A percentile compares a stretch with the other conserved stretches of the same genome.
Conservation (phyloP, 1,140 invertebrate genomes). For the Apis cerana region DNA sequence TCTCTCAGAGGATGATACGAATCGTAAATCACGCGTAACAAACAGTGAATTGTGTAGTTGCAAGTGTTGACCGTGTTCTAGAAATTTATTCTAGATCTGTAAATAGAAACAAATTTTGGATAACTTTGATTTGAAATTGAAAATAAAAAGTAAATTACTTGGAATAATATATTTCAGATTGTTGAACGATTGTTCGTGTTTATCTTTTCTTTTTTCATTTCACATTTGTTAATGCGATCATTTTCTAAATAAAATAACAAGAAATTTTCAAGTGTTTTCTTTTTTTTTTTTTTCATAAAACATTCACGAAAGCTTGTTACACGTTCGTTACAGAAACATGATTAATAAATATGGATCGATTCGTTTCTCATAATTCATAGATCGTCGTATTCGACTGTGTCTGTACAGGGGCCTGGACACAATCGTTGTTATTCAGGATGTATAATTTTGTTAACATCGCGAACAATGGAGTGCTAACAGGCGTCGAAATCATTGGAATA, state of each 20-base stretch:
- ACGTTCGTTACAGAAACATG: not conserved
- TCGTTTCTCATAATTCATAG: not conserved
- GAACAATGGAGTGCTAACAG: slow-evolving; percentile 39
- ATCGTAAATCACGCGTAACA: not conserved
- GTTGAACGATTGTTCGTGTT: no score
- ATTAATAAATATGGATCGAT: slow-evolving; percentile 20
- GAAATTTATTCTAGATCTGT: not conserved
- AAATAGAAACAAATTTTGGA: no score
- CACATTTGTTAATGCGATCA: no score
- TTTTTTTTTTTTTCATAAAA: no score
- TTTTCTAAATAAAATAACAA: no score
- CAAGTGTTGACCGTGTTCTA: not conserved
- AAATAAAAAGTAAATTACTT: no score
- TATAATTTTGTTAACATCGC: slow-evolving; percentile 35
- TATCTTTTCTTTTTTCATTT: no score
- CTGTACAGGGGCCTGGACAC: not conserved
- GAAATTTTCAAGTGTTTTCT: not conserved
- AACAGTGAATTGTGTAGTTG: not conserved
- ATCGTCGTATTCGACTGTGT: not conserved
- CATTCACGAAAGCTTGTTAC: not conserved
- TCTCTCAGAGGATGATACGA: not conserved
- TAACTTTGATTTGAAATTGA: no score
- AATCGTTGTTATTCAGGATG: slow-evolving; percentile 45
- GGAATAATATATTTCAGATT: no score
- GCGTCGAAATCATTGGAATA: slow-evolving; percentile 34